Base-by-base conservation (phyloP, 2,113 vertebrate genomes). In the Gymnobelideus leadbeateri region DNA sequence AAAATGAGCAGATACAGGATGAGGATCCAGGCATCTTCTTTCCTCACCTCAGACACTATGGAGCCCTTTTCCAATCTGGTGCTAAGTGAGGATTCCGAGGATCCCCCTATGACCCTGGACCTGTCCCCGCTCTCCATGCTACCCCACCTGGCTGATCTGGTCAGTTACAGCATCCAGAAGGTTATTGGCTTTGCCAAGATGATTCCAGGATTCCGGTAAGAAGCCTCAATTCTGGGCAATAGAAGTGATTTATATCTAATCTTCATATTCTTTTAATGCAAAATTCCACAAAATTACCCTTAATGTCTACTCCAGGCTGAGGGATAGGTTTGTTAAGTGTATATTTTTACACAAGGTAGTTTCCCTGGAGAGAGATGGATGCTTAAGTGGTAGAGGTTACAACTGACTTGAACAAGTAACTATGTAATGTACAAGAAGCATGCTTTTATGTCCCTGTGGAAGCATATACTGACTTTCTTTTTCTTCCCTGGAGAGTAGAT, bases 131-230 rank as follows among this genome's bases (percentile, higher is more conserved):
- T 99, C 96, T 99, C 99, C 93, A 99, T 99, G 99, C 98, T 99
- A 84, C 99, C 99, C 8, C 99, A 99, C 97, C 96, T 99, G 97
- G 99, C 99, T 8, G 99, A 99, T 97, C 98, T 99, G 97, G 99
- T 99, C 97, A 99, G 99, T 98, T 99, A 99, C 97, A 99, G 99
- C 98, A 99, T 99, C 94, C 99, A 99, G 98, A 99, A 99, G 97
- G 99, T 99, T 93, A 99, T 99, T 0, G 99, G 99, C 96, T 99
- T 99, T 96, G 99, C 99, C 96, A 99, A 99, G 97, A 99, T 99
- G 99, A 99, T 99, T 97, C 99, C 99, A 0, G 99, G 99, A 0
- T 99, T 99, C 99, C 99, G 99, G 99, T 99, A 96, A 96, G 98
- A 77, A 51, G 10, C 28, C 90, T 37, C 31, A 25, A 14, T 5